Base-by-base conservation (phyloP, 2,888 invertebrate genomes). In the Pocota personata region DNA sequence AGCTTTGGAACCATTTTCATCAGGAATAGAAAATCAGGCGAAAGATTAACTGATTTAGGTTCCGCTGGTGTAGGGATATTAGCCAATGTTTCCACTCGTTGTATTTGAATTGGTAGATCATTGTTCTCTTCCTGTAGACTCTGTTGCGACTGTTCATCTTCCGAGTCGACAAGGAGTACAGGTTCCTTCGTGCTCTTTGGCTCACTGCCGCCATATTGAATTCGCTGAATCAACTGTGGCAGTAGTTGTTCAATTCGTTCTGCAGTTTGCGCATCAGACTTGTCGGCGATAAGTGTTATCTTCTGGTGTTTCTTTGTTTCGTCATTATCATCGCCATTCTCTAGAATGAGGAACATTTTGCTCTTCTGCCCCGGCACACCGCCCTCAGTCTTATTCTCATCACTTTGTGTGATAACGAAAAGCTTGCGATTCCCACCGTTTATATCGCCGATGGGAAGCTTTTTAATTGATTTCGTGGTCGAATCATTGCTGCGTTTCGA, bases 1-100 rank as follows among this genome's bases (percentile, higher is more conserved):
- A 91, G 48, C 32, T 90, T 91, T 16, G 92, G 91, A 69, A 91
- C 77, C 88, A 91, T 91, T 87, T 92, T 92, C 91, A 92, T 91
- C 0, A 91, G 90, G 14, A 91, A 91, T 3, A 92, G 89, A 82
- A 91, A 92, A 72, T 91, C 91, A 1, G 91, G 89, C 12, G 92
- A 91, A 1, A 91, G 87, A 78, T 91, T 91, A 0, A 91, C 73
- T 12, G 76, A 46, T 32, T 66, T 79, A 0, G 75, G 64, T 21
- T 57, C 57, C 0, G 64, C 27, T 14, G 69, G 46, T 52, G 71
- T 2, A 2, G 82, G 3, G 52, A 75, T 80, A 76, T 50, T 72
- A 35, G 55, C 66, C 40, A 86, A 16, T n/a, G 86, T 80, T 32
- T 86, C 82, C 1, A 82, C 86, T 2, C 80, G 40, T 43, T 84